Evolutionary conservation across 2,888 invertebrate species (phyloP).

Genomic region (Chloroclystis v-ata): DNA sequence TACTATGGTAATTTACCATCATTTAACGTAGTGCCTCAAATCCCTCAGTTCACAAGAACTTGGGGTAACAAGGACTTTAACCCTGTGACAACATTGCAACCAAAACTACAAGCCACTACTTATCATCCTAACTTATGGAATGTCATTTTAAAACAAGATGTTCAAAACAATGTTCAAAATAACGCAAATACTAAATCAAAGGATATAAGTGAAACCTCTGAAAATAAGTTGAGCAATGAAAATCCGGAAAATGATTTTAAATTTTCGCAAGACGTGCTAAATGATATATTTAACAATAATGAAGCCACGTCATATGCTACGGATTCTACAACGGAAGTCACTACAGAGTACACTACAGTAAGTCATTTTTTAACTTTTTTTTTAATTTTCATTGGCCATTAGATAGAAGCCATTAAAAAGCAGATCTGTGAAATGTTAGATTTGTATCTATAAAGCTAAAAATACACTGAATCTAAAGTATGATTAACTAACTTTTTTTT

Average conservation of each 20-base stretch:
- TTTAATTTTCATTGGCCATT: not conserved
- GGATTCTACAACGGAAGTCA: slow-evolving; percentile 16
- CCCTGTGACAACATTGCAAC: not conserved
- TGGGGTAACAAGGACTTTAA: not conserved
- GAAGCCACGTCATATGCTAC: slow-evolving; percentile 12
- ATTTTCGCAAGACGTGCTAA: not conserved
- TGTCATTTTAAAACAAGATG: not conserved
- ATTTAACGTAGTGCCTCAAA: not conserved
- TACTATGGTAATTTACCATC: slow-evolving; percentile 2
- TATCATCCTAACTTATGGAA: not conserved
- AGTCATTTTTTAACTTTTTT: slow-evolving; percentile 4
- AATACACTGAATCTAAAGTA: too few relatives aligned
- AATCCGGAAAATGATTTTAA: not conserved
- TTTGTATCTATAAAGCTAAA: too few relatives aligned
- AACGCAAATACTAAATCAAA: not conserved
- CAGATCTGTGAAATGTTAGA: too few relatives aligned
- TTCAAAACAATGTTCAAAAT: not conserved
- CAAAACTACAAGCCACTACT: not conserved
- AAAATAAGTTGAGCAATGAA: not conserved
- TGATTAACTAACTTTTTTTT: too few relatives aligned
- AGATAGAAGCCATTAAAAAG: too few relatives aligned
- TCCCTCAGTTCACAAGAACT: not conserved
- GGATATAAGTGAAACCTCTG: too few relatives aligned
- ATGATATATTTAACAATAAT: not conserved
- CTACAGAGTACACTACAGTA: slow-evolving; percentile 23